Percentiles rank a stretch among this genome's conserved stretches.
Conservation (phyloP, 2,888 invertebrate genomes). For the Temnothorax rugatulus region DNA sequence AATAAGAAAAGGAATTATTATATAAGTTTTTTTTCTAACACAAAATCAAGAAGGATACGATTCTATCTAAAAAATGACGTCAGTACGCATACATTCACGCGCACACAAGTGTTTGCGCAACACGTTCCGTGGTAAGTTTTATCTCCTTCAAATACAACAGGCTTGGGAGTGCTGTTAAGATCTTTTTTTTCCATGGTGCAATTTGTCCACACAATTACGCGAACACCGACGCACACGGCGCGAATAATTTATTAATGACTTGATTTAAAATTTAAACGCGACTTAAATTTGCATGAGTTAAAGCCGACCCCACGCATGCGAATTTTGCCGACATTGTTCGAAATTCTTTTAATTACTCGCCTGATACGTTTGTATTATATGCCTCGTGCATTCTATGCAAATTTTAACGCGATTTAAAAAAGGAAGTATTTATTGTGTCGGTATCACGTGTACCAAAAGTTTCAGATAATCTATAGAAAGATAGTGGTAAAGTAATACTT, state of each 20-base stretch:
- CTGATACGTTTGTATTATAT: constrained; percentile 48
- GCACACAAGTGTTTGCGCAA: background rate
- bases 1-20: background rate
- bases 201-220: constrained; percentile 53
- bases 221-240: constrained; percentile 43
- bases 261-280: constrained; percentile 58
- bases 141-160: constrained; percentile 44
- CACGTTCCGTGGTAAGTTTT: background rate
- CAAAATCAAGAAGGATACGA: background rate
- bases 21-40: background rate
- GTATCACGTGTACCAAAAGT: background rate
- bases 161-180: constrained; percentile 44
- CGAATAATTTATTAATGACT: constrained; percentile 58
- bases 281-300: constrained; percentile 57
- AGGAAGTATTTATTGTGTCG: constrained; percentile 38
- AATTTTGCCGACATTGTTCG: constrained; percentile 55
- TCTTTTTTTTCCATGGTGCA: constrained; percentile 51
- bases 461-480: constrained; percentile 15
- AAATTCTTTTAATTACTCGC: constrained; percentile 56
- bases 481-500: background rate
- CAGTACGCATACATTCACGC: background rate
- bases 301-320: constrained; percentile 50
- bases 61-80: constrained; percentile 5
- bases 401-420: constrained; percentile 47
- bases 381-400: constrained; percentile 48